Evolutionary conservation across 2,888 invertebrate species (phyloP), one percentile per base, ranked within the genome.

Genomic region (Venusia cambrica): DNA sequence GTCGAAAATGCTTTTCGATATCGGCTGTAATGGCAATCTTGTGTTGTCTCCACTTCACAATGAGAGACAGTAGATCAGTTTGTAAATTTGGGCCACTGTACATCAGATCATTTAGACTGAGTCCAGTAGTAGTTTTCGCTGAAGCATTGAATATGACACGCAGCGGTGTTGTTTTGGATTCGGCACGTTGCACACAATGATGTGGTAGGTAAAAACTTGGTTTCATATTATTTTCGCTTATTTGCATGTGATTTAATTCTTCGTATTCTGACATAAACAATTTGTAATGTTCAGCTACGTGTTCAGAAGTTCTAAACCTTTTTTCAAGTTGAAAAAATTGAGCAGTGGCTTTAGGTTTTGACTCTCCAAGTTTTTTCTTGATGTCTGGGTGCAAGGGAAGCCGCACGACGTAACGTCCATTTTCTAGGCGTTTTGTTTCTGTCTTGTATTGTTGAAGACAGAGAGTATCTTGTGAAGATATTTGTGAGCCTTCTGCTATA

Each of bases 111-210:
- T 59, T 59, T 1, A 59, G 17, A 5, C 48, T 48, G 1, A 10
- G 21, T 0, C 48, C 41, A 0, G 26, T 32, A 7, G 32, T 40
- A 11, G 45, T 48, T 42, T 34, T 37, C 11, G 37, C 16, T 1
- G 52, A 51, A 5, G 40, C 54, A 28, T 57, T 51, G 18, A 49
- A 54, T 1, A 54, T 53, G 0, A 51, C 54, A 4, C 54, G 33
- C 3, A 40, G 21, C 17, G 37, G 13, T 1, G 50, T 50, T 1
- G 51, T 48, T n/a, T 22, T 35, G 3, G 48, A 50, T 1, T 53
- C 9, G 4, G 20, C 48, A 1, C 45, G 34, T 17, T 19, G 2
- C 1, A 53, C 43, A 15, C 42, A 38, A 26, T 51, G 46, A 13
- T 55, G 46, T 2, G 49, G 46, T 27, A 50, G 25, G 26, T 32